A percentile compares a stretch with the other conserved stretches of the same genome.
Conservation (phyloP, 2,888 invertebrate genomes). For the Cyrtodaria siliqua region DNA sequence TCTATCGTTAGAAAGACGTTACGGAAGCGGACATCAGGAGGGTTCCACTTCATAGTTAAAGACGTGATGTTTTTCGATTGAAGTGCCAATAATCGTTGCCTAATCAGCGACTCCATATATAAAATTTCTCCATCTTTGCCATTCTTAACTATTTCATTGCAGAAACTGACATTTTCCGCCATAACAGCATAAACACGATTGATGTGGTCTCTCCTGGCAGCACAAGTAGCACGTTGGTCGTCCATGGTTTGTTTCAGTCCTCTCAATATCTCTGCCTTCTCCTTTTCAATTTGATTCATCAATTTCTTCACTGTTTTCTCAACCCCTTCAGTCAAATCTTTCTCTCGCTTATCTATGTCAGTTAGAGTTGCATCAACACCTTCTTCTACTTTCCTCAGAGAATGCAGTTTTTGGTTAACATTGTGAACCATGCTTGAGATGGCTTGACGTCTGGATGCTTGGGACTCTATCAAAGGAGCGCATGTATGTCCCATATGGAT, state of each 20-base stretch:
- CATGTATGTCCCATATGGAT: constrained; percentile 56
- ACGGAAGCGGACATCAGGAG: constrained; percentile 62
- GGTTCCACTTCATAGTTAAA: constrained; percentile 52
- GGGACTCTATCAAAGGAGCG: constrained; percentile 44
- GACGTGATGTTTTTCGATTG: constrained; percentile 38
- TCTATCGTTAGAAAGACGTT: constrained; percentile 64
- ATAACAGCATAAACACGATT: constrained; percentile 37
- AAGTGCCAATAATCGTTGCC: constrained; percentile 47
- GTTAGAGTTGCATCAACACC: constrained; percentile 42
- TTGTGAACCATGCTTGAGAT: constrained; percentile 48
- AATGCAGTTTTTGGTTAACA: constrained; percentile 48
- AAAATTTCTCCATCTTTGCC: constrained; percentile 65
- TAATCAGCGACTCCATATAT: constrained; percentile 50
- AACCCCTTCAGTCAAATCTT: constrained; percentile 56
- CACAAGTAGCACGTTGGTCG: constrained; percentile 54
- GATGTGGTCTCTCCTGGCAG: constrained; percentile 48
- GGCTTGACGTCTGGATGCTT: constrained; percentile 47
- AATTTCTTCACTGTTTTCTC: constrained; percentile 59
- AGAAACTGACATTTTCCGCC: constrained; percentile 54
- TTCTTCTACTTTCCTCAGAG: constrained; percentile 47
- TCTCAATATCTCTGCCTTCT: constrained; percentile 57
- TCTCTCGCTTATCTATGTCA: constrained; percentile 61
- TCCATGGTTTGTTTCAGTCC: constrained; percentile 58
- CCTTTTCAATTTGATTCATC: constrained; percentile 62
- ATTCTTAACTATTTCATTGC: constrained; percentile 52